Percentiles rank a stretch among this genome's conserved stretches.
phyloP scores from a whole-genome alignment of 2,888 invertebrate species.

The Sceliomorpha sp. region DNA sequence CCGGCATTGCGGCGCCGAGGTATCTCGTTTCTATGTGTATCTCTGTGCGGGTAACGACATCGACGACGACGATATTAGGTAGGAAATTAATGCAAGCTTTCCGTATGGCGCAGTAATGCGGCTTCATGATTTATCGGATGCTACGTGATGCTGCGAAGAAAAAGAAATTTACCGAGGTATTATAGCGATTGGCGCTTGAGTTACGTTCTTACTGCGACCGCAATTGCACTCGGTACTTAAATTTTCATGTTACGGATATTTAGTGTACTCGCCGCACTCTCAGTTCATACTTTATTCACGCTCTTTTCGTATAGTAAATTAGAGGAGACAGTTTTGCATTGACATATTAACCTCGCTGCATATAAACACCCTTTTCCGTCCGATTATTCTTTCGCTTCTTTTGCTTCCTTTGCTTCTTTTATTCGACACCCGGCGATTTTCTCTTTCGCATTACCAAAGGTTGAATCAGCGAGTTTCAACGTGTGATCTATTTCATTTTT shows the following conservation, averaged over 20 bases:
- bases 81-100: constrained; percentile 52
- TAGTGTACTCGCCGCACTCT: constrained; percentile 27
- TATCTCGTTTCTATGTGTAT: constrained; percentile 14
- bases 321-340: constrained; percentile 36
- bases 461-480: too few species aligned
- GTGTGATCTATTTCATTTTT: too few species aligned
- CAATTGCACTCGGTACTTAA: constrained; percentile 57
- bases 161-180: constrained; percentile 46
- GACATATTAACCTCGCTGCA: constrained; percentile 11
- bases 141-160: constrained; percentile 15
- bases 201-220: constrained; percentile 55
- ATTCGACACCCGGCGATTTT: too few species aligned
- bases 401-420: too few species aligned
- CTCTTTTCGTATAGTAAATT: constrained; percentile 52
- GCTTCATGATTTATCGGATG: constrained; percentile 54
- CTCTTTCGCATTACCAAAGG: too few species aligned
- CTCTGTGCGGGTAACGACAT: constrained; percentile 43
- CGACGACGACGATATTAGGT: constrained; percentile 54
- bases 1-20: constrained; percentile 10
- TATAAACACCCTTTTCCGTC: constrained; percentile 10
- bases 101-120: constrained; percentile 39
- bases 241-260: constrained; percentile 58
- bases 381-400: too few species aligned
- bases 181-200: constrained; percentile 52
- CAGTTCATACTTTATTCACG: constrained; percentile 51